A percentile compares a stretch with the other conserved stretches of the same genome.
Evolutionary conservation across 2,888 invertebrate genomes (phyloP).

Genomic region (Ptychoptera albimana): DNA sequence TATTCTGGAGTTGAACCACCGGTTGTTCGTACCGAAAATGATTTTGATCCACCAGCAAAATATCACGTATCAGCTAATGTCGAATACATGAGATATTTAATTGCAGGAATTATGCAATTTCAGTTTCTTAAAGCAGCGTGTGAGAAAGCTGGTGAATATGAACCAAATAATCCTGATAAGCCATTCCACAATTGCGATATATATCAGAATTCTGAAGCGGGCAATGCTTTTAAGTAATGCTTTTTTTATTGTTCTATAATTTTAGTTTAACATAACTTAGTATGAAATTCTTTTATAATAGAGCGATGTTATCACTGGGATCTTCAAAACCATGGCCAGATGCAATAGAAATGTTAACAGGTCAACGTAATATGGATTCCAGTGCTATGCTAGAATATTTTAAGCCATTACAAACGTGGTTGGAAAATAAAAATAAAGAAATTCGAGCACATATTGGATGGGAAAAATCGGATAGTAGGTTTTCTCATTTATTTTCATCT

Average conservation of each 20-base stretch:
- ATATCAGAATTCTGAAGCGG: slow-evolving; percentile 63
- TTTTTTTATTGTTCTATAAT: background rate
- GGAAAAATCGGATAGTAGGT: slow-evolving; percentile 30
- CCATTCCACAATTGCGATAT: slow-evolving; percentile 76
- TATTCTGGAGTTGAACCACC: slow-evolving; percentile 52
- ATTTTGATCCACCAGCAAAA: slow-evolving; percentile 63
- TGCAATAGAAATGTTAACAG: slow-evolving; percentile 65
- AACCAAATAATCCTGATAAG: slow-evolving; percentile 42
- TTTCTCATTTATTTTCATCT: background rate
- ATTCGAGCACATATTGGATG: slow-evolving; percentile 50
- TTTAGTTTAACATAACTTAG: too few species aligned
- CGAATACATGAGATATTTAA: slow-evolving; percentile 55
- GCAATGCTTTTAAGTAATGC: slow-evolving; percentile 44
- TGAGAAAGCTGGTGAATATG: slow-evolving; percentile 60
- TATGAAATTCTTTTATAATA: slow-evolving; percentile 16
- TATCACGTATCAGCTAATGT: slow-evolving; percentile 57
- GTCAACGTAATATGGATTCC: slow-evolving; percentile 57
- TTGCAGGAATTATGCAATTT: slow-evolving; percentile 65
- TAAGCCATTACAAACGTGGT: slow-evolving; percentile 57
- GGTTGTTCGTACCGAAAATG: slow-evolving; percentile 39
- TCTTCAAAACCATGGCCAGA: slow-evolving; percentile 63
- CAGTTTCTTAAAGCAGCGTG: slow-evolving; percentile 59
- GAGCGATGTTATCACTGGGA: slow-evolving; percentile 50
- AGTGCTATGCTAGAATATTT: slow-evolving; percentile 66
- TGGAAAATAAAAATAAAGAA: slow-evolving; percentile 50